Base-by-base conservation (phyloP, 1,140 invertebrate species). In the Bombus terrestris region DNA sequence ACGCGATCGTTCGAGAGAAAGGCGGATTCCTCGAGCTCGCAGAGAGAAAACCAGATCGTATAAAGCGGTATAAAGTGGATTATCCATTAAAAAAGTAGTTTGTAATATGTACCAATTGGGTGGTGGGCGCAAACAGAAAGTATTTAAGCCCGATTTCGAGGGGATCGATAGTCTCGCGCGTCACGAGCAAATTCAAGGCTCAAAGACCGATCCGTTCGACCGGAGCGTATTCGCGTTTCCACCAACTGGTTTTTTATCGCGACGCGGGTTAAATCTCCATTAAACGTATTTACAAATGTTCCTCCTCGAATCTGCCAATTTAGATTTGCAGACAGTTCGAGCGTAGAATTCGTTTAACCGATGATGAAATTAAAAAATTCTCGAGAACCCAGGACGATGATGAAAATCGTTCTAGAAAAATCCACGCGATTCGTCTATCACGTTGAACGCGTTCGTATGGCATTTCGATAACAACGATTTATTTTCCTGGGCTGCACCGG, bases 281-380 rank as follows among this genome's bases (percentile, higher is more conserved):
- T 85, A 62, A 78, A 72, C 88, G 82, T 87, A 89, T 90, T 85
- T 85, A 88, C 91, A 93, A 90, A 93, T 92, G 89, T 89, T 89
- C 79, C 78, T 81, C 83, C 83, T 76, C 76, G 84, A 76, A 84
- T 85, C 66, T 66, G 83, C 72, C 69, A 74, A 89, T 86, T 89
- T 88, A 86, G 88, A 92, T 81, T 43, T 72, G 79, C 88, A 81
- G 59, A 43, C 83, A 86, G 85, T 91, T 91, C 89, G 89, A 89
- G 79, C 86, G 90, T 80, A 81, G 83, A 88, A 89, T 89, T 86
- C 91, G 89, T 90, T 92, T 87, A 89, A 85, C 83, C 41, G 82
- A 81, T 82, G 89, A 93, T 92, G 90, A 75, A 89, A 93, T 93
- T 93, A 90, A 87, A 91, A 91, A 88, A 91, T 37, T 59, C 47